Conservation (phyloP, 2,888 invertebrate genomes). For the Laspeyria flexula region DNA sequence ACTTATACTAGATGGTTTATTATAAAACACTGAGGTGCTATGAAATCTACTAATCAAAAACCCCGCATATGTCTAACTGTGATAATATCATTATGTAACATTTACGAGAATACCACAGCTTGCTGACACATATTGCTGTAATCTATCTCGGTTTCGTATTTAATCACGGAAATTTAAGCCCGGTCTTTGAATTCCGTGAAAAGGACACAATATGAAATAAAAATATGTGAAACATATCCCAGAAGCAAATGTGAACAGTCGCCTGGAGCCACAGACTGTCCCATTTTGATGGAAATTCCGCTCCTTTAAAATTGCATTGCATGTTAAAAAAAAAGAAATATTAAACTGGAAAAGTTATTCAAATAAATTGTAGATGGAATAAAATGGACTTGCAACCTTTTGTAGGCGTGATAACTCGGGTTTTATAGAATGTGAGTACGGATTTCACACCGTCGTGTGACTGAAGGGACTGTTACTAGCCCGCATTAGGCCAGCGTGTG, state of each 20-base stretch:
- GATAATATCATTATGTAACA: too few relatives aligned
- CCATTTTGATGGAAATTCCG: conserved; percentile 33
- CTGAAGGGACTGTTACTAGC: too few relatives aligned
- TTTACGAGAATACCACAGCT: too few relatives aligned
- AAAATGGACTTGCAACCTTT: neutral
- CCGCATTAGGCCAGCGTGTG: too few relatives aligned
- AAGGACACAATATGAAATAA: conserved; percentile 2
- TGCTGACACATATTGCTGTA: neutral
- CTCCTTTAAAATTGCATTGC: conserved; percentile 24
- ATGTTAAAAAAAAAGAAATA: conserved; percentile 30
- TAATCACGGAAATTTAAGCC: neutral
- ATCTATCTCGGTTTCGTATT: conserved; percentile 1
- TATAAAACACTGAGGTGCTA: too few relatives aligned
- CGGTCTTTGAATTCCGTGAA: neutral
- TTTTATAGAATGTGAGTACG: too few relatives aligned
- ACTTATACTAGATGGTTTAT: too few relatives aligned
- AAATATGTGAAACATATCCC: conserved; percentile 26
- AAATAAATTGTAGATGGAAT: conserved; percentile 5
- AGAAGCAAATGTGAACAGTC: conserved; percentile 32
- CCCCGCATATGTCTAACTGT: too few relatives aligned
- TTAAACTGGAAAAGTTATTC: conserved; percentile 16
- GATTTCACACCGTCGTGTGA: too few relatives aligned
- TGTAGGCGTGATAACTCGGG: too few relatives aligned
- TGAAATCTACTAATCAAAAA: too few relatives aligned
- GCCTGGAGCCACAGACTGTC: conserved; percentile 24